These are phyloP conservation scores for Mormyrus hasselquistii DNA, from an alignment of 2,797 vertebrate species.

Conservation along the genomic window DNA sequence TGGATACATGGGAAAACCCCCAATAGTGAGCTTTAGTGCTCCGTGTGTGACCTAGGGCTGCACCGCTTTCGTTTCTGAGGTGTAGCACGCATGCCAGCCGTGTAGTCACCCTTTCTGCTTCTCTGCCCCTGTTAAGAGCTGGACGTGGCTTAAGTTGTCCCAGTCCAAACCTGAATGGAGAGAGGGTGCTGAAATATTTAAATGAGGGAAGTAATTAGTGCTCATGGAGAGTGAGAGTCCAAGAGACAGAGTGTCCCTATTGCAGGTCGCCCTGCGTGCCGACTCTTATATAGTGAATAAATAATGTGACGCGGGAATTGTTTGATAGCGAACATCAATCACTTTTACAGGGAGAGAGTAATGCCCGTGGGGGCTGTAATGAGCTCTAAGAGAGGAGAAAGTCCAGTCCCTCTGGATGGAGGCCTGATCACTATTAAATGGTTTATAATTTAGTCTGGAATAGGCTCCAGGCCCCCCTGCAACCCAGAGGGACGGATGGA, in stretches of 20 bases:
- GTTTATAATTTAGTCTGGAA: neutral
- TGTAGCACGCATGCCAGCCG: neutral
- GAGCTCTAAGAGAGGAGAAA: neutral
- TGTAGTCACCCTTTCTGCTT: neutral
- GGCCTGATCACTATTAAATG: conserved; percentile 11
- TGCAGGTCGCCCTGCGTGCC: neutral
- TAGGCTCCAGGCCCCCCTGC: neutral
- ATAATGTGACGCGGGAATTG: neutral
- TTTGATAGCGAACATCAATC: neutral
- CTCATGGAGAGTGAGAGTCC: neutral
- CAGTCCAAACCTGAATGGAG: neutral
- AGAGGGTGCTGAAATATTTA: neutral
- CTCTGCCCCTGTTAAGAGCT: neutral
- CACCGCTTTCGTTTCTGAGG: neutral
- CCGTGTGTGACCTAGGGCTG: neutral
- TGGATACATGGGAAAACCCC: neutral
- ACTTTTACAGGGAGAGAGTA: neutral
- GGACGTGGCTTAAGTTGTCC: neutral
- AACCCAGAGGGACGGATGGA: neutral
- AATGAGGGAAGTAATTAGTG: neutral
- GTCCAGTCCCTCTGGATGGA: neutral
- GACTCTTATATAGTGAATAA: neutral
- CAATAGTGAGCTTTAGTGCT: neutral
- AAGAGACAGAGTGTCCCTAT: neutral
- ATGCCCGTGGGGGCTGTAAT: neutral